A percentile compares a stretch with the other conserved stretches of the same genome.
Conservation (phyloP, 64 coral and sea anemone species). For the Stylophora pistillata region DNA sequence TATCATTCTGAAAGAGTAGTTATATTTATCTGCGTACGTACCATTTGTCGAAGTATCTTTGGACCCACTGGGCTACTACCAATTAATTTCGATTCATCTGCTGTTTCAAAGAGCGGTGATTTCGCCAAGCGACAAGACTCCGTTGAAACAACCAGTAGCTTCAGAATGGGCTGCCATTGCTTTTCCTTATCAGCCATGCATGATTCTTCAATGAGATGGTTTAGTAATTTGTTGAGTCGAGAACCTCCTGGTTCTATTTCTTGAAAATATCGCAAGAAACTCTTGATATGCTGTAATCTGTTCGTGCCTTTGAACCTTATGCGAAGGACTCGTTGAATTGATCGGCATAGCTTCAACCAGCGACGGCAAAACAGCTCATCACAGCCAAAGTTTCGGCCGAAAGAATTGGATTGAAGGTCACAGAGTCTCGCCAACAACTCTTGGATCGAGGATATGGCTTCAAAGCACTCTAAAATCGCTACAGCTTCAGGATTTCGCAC, state of each 20-base stretch:
- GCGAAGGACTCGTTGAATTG: background rate
- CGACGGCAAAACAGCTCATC: background rate
- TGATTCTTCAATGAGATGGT: background rate
- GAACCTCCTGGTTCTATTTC: background rate
- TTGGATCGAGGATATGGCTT: background rate
- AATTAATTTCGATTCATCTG: background rate
- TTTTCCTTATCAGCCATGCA: background rate
- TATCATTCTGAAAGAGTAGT: background rate
- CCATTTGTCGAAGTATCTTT: background rate
- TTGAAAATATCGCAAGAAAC: background rate
- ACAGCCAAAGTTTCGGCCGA: background rate
- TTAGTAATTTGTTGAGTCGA: background rate
- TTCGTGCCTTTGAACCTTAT: background rate
- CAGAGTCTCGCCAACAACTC: background rate
- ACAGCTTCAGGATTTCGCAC: background rate
- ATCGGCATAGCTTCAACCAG: background rate
- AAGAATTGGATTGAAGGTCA: background rate
- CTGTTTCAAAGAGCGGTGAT: background rate
- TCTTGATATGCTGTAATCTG: background rate
- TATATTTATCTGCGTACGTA: background rate
- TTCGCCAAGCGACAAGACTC: background rate
- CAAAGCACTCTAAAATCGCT: background rate
- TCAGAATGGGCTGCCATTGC: background rate
- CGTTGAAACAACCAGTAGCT: background rate
- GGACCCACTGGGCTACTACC: background rate